These are phyloP conservation scores for Botia kubotai DNA, from an alignment of 2,797 vertebrate genomes.

Conservation along the genomic window DNA sequence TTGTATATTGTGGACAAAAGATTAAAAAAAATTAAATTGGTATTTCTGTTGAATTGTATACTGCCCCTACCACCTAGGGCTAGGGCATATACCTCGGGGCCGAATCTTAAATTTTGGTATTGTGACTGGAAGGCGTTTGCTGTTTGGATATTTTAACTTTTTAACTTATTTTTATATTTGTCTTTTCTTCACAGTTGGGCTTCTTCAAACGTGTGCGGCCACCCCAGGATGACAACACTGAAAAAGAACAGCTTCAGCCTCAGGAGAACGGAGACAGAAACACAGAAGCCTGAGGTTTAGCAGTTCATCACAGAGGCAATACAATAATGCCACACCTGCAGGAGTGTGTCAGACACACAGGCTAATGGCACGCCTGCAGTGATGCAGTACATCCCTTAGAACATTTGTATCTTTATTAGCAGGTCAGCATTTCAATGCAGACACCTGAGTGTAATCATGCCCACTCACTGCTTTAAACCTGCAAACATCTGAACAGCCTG, in stretches of 20 bases:
- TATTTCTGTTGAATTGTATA: no score
- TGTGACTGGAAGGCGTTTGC: no score
- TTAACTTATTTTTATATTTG: neutral
- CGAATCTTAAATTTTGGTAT: no score
- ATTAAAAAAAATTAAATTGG: no score
- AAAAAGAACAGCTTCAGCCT: slow-evolving; percentile 95
- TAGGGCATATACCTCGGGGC: no score
- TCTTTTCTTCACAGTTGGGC: slow-evolving; percentile 81
- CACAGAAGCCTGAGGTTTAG: slow-evolving; percentile 82
- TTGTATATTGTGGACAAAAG: no score
- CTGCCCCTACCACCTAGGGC: no score
- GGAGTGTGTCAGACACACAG: neutral
- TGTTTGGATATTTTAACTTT: no score
- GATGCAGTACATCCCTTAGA: neutral
- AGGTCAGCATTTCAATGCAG: slow-evolving; percentile 3
- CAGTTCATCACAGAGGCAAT: neutral
- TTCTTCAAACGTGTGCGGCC: slow-evolving; percentile 98
- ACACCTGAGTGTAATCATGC: neutral
- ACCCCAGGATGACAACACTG: slow-evolving; percentile 89
- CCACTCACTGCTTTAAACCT: neutral
- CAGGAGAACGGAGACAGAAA: slow-evolving; percentile 93
- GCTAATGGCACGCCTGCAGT: neutral
- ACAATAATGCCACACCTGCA: neutral
- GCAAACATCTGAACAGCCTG: neutral
- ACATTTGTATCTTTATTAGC: neutral